Base-by-base conservation (phyloP, 2,888 invertebrate species). In the Sipha maydis region DNA sequence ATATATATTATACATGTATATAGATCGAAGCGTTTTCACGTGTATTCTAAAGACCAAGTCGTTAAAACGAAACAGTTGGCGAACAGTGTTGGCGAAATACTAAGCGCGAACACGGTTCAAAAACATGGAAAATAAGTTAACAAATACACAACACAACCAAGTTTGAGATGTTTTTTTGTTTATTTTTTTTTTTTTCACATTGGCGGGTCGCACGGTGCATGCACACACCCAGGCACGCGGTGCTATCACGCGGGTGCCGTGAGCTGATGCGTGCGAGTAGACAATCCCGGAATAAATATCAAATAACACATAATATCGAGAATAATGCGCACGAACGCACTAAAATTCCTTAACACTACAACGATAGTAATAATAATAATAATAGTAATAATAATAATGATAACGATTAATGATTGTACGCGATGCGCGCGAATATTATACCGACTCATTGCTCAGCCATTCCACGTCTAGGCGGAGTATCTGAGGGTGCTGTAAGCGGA, bases 401-500 rank as follows among this genome's bases (percentile, higher is more conserved):
- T 21, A 14, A 56, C 21, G 56, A 41, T 56, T 8, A 28, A 21
- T 25, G 25, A 25, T 61, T 5, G 61, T 25, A 25, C 61, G 5
- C 8, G 56, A 56, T 34, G 34, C 34, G 34, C 34, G 34, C 34
- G 34, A 61, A 21, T 61, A 56, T 56, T 41, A 41, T 41, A 41
- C 11, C 61, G 61, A 56, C 19, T 3, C 11, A 56, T 3, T 17
- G 25, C 61, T 61, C 25, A 28, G 19, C 31, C 48, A 69, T 11
- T 5, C 4, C 25, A 28, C 61, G 25, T 75, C 28, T 82, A 88
- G 73, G 38, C 56, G 61, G 86, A 56, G 61, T 71, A 88, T 67
- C 48, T 88, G 61, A 88, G 31, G 0, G 88, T 88, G 67, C 82
- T 88, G 48, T 88, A 88, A 41, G 82, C 61, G 3, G 56, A 25